Percentiles rank a stretch among this genome's conserved stretches.
phyloP scores from a whole-genome alignment of 2,113 vertebrate species.

The Limanda limanda region DNA sequence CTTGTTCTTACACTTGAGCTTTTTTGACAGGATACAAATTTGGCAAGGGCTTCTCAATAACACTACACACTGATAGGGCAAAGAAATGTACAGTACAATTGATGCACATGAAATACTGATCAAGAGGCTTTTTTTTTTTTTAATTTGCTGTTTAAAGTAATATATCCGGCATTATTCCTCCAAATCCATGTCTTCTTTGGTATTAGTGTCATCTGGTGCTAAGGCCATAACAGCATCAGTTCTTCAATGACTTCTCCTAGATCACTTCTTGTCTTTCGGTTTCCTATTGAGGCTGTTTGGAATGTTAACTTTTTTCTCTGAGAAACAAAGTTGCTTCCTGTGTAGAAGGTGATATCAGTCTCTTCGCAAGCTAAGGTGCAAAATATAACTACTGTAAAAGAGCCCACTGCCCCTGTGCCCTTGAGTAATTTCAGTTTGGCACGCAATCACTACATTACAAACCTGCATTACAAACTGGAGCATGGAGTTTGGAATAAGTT shows the following conservation, averaged over 20 bases:
- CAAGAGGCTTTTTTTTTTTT: not conserved
- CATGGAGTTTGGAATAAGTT: not conserved
- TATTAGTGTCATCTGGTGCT: not conserved
- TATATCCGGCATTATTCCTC: too few species aligned
- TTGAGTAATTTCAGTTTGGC: not conserved
- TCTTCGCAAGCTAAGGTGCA: too few species aligned
- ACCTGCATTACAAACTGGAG: not conserved
- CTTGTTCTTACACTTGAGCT: not conserved
- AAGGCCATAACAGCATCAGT: not conserved
- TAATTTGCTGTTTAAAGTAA: too few species aligned
- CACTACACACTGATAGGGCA: not conserved
- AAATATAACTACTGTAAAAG: not conserved
- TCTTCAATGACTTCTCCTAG: not conserved
- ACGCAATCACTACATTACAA: not conserved
- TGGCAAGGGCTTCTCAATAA: slow-evolving; percentile 9
- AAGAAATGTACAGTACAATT: not conserved
- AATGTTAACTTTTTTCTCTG: not conserved
- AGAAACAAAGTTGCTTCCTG: not conserved
- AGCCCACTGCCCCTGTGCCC: not conserved
- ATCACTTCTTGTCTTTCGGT: not conserved
- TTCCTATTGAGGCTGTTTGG: not conserved
- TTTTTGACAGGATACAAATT: not conserved
- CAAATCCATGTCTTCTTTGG: too few species aligned
- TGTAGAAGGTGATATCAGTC: not conserved
- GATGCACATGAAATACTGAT: slow-evolving; percentile 4